Base-by-base conservation (phyloP, 2,888 invertebrate species). In the Drosophila longiperda region DNA sequence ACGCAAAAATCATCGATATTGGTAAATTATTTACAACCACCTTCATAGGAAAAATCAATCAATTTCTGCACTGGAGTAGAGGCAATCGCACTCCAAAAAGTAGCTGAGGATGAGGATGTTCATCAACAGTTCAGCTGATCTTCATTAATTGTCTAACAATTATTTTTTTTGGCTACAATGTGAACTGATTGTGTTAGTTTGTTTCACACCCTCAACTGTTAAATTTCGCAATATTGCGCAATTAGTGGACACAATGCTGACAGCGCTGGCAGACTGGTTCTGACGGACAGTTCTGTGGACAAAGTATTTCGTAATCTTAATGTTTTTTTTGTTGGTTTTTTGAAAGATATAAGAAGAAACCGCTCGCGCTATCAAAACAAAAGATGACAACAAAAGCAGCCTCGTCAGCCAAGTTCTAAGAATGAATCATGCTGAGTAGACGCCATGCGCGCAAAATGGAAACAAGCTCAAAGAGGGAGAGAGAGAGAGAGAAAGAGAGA, bases 311-410 rank as follows among this genome's bases (percentile, higher is more conserved):
- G 49, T 40, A 81, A 79, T 55, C 53, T 69, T 54, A 48, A n/a
- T n/a, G 4, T 5, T n/a, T n/a, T n/a, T 40, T 9, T 11, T 38
- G 17, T 38, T 17, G 15, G 8, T 38, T 17, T 38, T 38, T 38
- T 36, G 8, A 55, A 33, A 20, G 7, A 67, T 50, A 62, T 34
- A 42, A 55, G 49, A 63, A 12, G 11, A 77, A 69, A 77, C 73
- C 73, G 72, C 76, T 59, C 48, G 54, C 64, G 64, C 73, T 77
- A 77, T 82, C 72, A 78, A 75, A 82, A 80, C 75, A 83, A 75
- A 74, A 78, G 83, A 82, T 82, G 83, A 88, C 81, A 86, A 86
- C 89, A 84, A 88, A 86, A 86, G 70, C 74, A 78, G 76, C 76
- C 66, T 75, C 76, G 76, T 78, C 80, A 80, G 77, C 78, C 65